Percentiles rank a stretch among this genome's conserved stretches.
phyloP scores from a whole-genome alignment of 1,140 invertebrate genomes.

The Cotesia vestalis region DNA sequence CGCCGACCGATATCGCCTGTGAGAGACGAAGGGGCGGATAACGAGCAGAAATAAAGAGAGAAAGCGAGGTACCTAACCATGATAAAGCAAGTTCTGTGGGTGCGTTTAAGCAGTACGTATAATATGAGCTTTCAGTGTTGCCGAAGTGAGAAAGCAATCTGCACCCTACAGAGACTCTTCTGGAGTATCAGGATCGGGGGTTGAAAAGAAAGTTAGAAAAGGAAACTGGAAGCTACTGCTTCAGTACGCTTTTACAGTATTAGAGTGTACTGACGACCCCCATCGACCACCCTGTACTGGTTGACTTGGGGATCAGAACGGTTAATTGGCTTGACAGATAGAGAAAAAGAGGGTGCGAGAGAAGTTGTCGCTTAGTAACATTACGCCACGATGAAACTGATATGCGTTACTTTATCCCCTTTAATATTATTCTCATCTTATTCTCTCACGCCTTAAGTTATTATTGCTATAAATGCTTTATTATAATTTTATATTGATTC shows the following conservation, averaged over 20 bases:
- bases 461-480: too few species aligned
- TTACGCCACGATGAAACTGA: slow-evolving; percentile 60
- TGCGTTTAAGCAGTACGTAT: not conserved
- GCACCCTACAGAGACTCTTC: slow-evolving; percentile 8
- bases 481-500: too few species aligned
- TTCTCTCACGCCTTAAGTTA: not conserved
- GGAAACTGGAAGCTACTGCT: not conserved
- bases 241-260: too few species aligned
- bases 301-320: slow-evolving; percentile 47
- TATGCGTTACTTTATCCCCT: slow-evolving; percentile 43
- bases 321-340: slow-evolving; percentile 62
- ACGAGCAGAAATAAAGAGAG: slow-evolving; percentile 1
- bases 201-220: slow-evolving; percentile 2
- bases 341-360: slow-evolving; percentile 62
- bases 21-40: not conserved
- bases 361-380: slow-evolving; percentile 62
- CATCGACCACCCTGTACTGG: slow-evolving; percentile 8
- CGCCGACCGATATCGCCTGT: not conserved
- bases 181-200: not conserved
- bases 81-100: slow-evolving; percentile 15
- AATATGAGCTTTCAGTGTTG: not conserved
- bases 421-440: slow-evolving; percentile 39
- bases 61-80: not conserved
- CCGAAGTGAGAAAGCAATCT: slow-evolving; percentile 24
- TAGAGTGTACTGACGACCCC: not conserved